Evolutionary conservation across 2,797 vertebrate species (phyloP), one percentile per base, ranked within the genome.

Genomic region (Cynopterus sphinx): DNA sequence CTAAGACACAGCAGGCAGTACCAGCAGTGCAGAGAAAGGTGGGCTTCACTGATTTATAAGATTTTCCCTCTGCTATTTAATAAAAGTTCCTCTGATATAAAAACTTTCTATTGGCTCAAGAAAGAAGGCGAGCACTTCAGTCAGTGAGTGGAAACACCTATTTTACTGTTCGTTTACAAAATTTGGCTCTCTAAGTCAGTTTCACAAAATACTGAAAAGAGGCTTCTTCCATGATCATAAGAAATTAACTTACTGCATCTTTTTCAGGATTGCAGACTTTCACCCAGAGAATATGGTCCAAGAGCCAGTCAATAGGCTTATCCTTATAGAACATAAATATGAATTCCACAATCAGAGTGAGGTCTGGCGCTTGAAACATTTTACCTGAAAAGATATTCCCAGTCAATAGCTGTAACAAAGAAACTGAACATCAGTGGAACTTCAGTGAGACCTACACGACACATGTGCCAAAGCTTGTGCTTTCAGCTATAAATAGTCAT

Each of bases 281-380:
- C 73, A 99, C 99, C 99, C 99, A 99, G 57, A 99, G 99, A 97
- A 99, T 99, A 93, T 99, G 99, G 97, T 99, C 99, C 97, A 99
- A 98, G 46, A 99, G 99, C 99, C 99, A 99, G 93, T 99, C 99
- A 41, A 99, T 99, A 92, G 99, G 99, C 96, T 99, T 99, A 98
- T 99, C 99, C 96, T 99, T 99, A 96, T 99, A 99, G 98, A 99
- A 99, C 99, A 99, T 99, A 97, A 99, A 99, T 98, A 99, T 99
- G 98, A 99, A 99, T 98, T 99, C 99, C 85, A 99, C 99, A 75
- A 99, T 99, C 94, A 99, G 99, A 97, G 99, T 99, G 65, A 99
- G 98, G 98, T 99, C 99, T 46, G 99, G 99, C 59, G 99, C 99
- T 98, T 99, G 99, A 97, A 99, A 99, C 99, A 99, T 99, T 98